Base-by-base conservation (phyloP, 2,888 invertebrate species). In the Philhelius pedissequus region DNA sequence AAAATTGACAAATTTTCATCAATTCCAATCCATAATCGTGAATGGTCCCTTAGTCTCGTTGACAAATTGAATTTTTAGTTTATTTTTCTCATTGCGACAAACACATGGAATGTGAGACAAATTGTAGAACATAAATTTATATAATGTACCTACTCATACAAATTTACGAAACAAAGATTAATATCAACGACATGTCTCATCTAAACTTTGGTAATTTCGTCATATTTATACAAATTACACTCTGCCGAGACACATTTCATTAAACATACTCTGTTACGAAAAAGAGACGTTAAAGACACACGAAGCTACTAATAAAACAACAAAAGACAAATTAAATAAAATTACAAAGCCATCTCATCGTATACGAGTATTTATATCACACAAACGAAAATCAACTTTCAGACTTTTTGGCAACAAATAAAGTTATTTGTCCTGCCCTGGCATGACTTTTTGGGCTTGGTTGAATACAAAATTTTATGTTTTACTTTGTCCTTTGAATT, bases 401-500 rank as follows among this genome's bases (percentile, higher is more conserved):
- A 52, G 27, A 52, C 52, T 27, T 52, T 52, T 52, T 52, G 27
- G 27, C 52, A 52, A 52, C 52, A 52, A 52, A 52, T 52, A 30
- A 52, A 52, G 52, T 30, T 15, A 27, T 52, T 27, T 52, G 52
- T 52, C 27, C 52, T 30, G 27, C n/a, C 15, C 9, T 25, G 25
- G 32, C 32, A 11, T 35, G n/a, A n/a, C 15, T 22, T 25, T 52
- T 52, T 15, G 15, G 6, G 27, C 30, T 52, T 52, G 27, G 52
- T 52, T 52, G 27, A 52, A 5, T 27, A 52, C 15, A 30, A n/a
- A 30, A 52, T 52, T 52, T 52, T 2, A 52, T 52, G 52, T 52
- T 52, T 52, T 52, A 52, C 15, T 52, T 52, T 52, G 52, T 52
- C 27, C 15, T 27, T 52, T 52, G 9, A 15, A 27, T 15, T 4